phyloP scores from a whole-genome alignment of 2,797 vertebrate genomes.

The Tragopan temminckii region DNA sequence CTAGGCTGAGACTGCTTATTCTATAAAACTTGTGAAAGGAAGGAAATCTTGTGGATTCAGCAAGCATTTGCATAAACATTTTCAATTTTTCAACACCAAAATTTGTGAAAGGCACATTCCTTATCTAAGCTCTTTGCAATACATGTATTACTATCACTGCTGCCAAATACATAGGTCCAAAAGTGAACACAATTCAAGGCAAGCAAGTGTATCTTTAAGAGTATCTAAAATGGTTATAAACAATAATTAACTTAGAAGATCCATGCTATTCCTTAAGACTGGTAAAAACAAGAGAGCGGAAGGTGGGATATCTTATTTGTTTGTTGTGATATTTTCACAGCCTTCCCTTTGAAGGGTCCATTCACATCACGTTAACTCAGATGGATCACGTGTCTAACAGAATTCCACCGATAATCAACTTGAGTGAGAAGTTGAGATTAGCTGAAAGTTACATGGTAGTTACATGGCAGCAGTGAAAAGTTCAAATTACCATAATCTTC shows the following conservation, averaged over 20 bases:
- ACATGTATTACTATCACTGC: no score
- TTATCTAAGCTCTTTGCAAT: no score
- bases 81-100: no score
- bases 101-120: no score
- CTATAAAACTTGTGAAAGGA: no score
- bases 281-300: background rate
- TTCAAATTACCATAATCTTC: conserved; percentile 93
- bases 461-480: background rate
- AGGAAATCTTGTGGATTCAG: no score
- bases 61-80: no score
- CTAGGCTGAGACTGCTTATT: no score
- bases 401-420: background rate
- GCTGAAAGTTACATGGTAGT: background rate
- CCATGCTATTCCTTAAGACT: background rate
- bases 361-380: background rate
- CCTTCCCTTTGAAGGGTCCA: background rate
- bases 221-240: no score
- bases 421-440: background rate
- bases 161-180: no score
- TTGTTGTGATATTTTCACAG: background rate
- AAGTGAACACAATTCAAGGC: no score
- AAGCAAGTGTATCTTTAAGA: no score
- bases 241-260: background rate
- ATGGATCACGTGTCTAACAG: fast-evolving
- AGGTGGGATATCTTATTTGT: background rate